Conservation (phyloP, 2,113 vertebrate genomes). For the Chaenogobius annularis region DNA sequence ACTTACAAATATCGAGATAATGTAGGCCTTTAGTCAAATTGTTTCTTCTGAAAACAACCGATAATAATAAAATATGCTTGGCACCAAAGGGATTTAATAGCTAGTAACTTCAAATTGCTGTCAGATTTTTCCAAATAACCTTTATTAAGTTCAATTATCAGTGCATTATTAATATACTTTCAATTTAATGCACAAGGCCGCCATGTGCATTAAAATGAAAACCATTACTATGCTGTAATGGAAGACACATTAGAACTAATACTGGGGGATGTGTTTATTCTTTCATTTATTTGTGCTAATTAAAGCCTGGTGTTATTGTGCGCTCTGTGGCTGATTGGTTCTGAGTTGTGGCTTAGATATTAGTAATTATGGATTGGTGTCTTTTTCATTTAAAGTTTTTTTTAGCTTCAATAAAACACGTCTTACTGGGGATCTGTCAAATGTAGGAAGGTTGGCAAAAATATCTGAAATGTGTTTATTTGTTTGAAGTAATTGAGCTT, state of each 20-base stretch:
- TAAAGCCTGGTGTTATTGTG: conserved; percentile 37
- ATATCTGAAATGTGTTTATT: conserved; percentile 37
- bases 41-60: background rate
- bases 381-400: conserved; percentile 41
- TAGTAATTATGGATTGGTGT: conserved; percentile 36
- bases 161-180: conserved; percentile 28
- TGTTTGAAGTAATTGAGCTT: conserved; percentile 25
- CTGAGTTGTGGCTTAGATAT: conserved; percentile 44
- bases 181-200: conserved; percentile 6
- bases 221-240: conserved; percentile 40
- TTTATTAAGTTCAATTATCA: background rate
- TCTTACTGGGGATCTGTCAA: conserved; percentile 45
- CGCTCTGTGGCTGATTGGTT: conserved; percentile 40
- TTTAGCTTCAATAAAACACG: conserved; percentile 31
- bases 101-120: background rate
- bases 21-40: background rate
- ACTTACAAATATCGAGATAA: background rate
- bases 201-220: conserved; percentile 37
- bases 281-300: conserved; percentile 48
- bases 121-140: background rate
- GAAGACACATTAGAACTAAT: conserved; percentile 25
- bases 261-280: conserved; percentile 39
- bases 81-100: background rate
- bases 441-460: conserved; percentile 19
- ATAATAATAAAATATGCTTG: background rate